Evolutionary conservation across 2,888 invertebrate species (phyloP).

Genomic region (Aethes cnicana): DNA sequence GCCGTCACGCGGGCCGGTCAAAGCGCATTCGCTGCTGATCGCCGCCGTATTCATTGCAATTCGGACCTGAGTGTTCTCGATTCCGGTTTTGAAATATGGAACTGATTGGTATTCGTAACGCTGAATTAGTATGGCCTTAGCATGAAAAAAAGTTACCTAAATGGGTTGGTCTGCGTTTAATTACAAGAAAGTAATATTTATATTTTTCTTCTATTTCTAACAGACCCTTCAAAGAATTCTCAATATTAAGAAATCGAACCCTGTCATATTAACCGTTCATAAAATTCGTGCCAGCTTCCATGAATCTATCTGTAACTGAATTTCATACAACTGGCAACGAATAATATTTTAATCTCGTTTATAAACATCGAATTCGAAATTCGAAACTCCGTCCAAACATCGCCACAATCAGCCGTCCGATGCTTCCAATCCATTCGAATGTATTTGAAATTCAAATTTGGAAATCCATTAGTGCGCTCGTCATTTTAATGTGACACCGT

Average conservation of each 20-base stretch:
- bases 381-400: conserved; percentile 30
- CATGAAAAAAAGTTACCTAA: too few species aligned
- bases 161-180: too few species aligned
- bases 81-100: background rate
- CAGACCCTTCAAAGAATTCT: too few species aligned
- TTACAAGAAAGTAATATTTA: too few species aligned
- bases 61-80: background rate
- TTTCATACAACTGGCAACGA: conserved; percentile 1
- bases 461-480: conserved; percentile 79
- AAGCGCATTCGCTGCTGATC: conserved; percentile 14
- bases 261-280: too few species aligned
- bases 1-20: conserved; percentile 17
- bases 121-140: too few species aligned
- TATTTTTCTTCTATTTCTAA: too few species aligned
- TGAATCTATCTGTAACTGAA: too few species aligned
- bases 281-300: too few species aligned
- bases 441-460: conserved; percentile 80
- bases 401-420: conserved; percentile 46
- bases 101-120: too few species aligned
- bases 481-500: conserved; percentile 81
- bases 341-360: background rate
- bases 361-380: conserved; percentile 19
- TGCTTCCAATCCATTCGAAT: conserved; percentile 66
- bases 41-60: background rate
- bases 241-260: too few species aligned